These are phyloP conservation scores for Anastrepha obliqua DNA, from an alignment of 1,140 invertebrate genomes.

Conservation along the genomic window DNA sequence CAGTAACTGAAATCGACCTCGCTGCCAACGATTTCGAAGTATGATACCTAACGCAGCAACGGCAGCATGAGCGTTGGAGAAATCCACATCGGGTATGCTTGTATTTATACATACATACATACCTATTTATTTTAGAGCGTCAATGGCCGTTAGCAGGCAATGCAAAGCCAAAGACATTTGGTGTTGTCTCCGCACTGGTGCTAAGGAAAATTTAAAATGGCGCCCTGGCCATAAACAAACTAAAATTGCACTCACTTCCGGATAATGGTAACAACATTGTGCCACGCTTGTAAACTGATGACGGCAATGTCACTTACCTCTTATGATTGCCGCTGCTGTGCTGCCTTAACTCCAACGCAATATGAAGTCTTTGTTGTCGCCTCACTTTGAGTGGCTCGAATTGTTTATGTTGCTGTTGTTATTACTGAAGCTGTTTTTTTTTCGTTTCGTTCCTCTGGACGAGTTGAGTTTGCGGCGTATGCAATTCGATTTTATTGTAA, in stretches of 20 bases:
- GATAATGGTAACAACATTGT: constrained; percentile 8
- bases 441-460: neutral
- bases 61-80: neutral
- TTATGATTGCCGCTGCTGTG: constrained; percentile 3
- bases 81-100: neutral
- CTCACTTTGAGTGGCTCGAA: neutral
- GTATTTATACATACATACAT: neutral
- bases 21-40: neutral
- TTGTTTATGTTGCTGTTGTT: constrained; percentile 2
- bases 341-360: neutral
- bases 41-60: neutral
- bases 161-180: neutral
- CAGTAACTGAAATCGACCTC: constrained; percentile 15
- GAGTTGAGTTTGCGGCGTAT: constrained; percentile 1
- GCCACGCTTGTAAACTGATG: neutral
- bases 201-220: constrained; percentile 15
- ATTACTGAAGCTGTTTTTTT: neutral
- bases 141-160: neutral
- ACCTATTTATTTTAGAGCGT: neutral
- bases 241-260: constrained; percentile 22
- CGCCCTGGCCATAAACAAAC: constrained; percentile 4
- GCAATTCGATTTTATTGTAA: constrained; percentile 47
- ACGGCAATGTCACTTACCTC: constrained; percentile 13
- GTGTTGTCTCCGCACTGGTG: neutral
- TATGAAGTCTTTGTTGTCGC: neutral